Evolutionary conservation across 1,140 invertebrate genomes (phyloP), one percentile per base, ranked within the genome.

Genomic region (Trichonephila clavata): DNA sequence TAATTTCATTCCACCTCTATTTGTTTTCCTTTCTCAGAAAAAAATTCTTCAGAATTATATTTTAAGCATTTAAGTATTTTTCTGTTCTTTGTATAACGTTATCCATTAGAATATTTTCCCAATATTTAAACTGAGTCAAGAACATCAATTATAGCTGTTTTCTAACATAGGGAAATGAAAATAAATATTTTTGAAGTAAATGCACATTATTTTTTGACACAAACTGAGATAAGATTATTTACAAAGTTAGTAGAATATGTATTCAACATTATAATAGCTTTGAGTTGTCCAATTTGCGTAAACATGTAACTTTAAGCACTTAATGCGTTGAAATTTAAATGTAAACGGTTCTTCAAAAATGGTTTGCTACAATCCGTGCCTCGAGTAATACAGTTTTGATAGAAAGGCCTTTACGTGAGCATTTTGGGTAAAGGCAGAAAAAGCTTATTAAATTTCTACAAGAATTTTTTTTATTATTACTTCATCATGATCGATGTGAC

Each of bases 401-500:
- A 63, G 16, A 18, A 63, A 21, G 18, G 16, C 6, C 16, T 63
- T 63, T 63, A 63, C 61, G 61, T 21, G 16, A 63, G 0, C 61
- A 6, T 63, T 18, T 77, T 8, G 71, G n/a, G 24, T 77, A 77
- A 77, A 7, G 71, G 20, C n/a, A 77, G 71, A 24, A 27, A 77
- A 77, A 50, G 71, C 71, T 77, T 77, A 77, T 77, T 77, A 77
- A 77, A 77, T 77, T 77, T 77, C 71, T 1, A 16, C 20, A 27
- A 7, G 71, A 27, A 5, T 77, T 77, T 77, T 77, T 77, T 77
- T 24, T 50, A 50, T 50, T 50, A 50, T 50, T 50, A 50, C 10
- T 50, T 50, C 68, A 77, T 27, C 32, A 16, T 77, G 71, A 77
- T 77, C 24, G 71, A 77, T 77, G 71, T 77, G n/a, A 77, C 71